Evolutionary conservation across 2,113 vertebrate genomes (phyloP).

Genomic region (Porphyrio hochstetteri): DNA sequence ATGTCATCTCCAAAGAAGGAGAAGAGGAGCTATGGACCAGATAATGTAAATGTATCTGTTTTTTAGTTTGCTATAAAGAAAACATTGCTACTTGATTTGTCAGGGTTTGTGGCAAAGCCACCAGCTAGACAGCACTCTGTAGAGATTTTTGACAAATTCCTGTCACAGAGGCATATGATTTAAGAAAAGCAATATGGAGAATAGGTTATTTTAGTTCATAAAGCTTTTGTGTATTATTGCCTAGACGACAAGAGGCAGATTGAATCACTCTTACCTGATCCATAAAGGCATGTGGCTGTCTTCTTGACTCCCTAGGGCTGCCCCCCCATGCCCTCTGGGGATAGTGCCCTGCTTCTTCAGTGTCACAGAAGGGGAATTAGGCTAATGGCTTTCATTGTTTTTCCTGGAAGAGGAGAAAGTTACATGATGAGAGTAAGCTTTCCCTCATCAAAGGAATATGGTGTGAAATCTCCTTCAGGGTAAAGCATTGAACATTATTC

Average conservation of each 20-base stretch:
- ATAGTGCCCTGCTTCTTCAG: not conserved
- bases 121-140: not conserved
- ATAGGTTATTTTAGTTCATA: not conserved
- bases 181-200: not conserved
- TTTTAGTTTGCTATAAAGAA: not conserved
- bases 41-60: not conserved
- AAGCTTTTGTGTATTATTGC: not conserved
- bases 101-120: not conserved
- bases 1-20: not conserved
- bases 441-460: not conserved
- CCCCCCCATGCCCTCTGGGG: not conserved
- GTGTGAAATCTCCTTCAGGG: slow-evolving; percentile 24
- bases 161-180: not conserved
- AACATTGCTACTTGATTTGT: not conserved
- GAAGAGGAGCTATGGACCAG: not conserved
- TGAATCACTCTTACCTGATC: not conserved
- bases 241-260: not conserved
- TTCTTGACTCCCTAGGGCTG: not conserved
- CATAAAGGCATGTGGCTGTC: not conserved
- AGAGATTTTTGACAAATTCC: not conserved
- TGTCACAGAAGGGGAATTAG: not conserved
- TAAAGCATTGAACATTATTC: not conserved
- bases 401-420: slow-evolving; percentile 16
- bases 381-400: not conserved
- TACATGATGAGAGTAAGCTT: not conserved